Conservation (phyloP, 2,113 vertebrate genomes). For the Conger conger region DNA sequence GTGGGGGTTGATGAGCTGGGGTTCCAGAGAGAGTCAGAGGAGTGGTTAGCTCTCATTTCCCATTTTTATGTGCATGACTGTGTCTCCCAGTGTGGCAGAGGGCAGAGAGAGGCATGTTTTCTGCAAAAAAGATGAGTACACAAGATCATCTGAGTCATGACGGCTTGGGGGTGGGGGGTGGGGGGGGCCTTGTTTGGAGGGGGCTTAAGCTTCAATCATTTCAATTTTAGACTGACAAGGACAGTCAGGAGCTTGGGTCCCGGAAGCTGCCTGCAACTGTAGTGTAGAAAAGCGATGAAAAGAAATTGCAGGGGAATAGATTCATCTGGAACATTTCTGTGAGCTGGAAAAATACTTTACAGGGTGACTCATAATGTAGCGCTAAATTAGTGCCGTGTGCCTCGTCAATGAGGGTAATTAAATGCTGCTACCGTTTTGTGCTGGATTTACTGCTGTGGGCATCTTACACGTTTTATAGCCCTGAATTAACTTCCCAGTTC, state of each 20-base stretch:
- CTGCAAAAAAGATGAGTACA: neutral
- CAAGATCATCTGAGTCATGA: neutral
- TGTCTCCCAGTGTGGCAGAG: neutral
- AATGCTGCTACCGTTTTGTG: neutral
- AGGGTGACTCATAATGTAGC: slow-evolving; percentile 1
- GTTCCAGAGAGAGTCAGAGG: neutral
- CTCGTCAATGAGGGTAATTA: slow-evolving; percentile 25
- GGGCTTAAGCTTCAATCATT: neutral
- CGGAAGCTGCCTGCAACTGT: neutral
- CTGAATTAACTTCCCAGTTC: slow-evolving; percentile 33
- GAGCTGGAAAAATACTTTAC: neutral
- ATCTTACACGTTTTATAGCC: slow-evolving; percentile 25
- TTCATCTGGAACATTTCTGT: neutral
- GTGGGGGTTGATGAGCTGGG: neutral
- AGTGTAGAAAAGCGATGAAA: neutral
- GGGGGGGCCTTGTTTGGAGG: neutral
- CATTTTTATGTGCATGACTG: neutral
- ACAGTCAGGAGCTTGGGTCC: neutral
- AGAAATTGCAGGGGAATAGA: neutral
- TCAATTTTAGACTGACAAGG: neutral
- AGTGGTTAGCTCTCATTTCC: neutral
- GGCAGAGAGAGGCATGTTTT: neutral
- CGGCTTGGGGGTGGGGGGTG: neutral
- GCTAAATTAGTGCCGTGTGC: slow-evolving; percentile 23
- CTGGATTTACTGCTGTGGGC: slow-evolving; percentile 23